These are phyloP conservation scores for Aleiodes leptofemur DNA, from an alignment of 2,888 invertebrate genomes.

Conservation along the genomic window DNA sequence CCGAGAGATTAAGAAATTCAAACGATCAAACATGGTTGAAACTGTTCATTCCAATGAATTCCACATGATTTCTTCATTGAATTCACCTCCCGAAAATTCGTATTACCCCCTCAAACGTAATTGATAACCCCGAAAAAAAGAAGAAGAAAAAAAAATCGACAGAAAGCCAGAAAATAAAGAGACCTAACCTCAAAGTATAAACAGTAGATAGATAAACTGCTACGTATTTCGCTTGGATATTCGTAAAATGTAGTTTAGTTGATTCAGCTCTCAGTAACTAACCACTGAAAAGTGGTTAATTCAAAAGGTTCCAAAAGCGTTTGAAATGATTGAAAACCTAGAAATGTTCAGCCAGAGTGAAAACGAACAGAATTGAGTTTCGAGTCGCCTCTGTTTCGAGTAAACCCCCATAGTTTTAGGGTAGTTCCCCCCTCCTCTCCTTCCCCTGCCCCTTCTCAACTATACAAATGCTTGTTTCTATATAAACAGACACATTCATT, in stretches of 20 bases:
- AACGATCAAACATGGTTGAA: no score
- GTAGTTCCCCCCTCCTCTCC: not conserved
- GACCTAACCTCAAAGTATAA: no score
- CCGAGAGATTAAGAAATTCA: no score
- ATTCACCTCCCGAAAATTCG: not conserved
- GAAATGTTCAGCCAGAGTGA: conserved; percentile 23
- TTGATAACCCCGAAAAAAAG: not conserved
- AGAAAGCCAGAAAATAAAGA: no score
- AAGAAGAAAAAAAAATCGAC: not conserved
- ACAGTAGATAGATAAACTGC: no score
- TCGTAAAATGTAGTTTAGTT: conserved; percentile 17
- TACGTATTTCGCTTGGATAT: not conserved
- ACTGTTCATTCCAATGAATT: no score
- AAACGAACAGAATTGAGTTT: conserved; percentile 27
- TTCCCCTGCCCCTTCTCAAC: not conserved
- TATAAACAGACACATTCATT: no score
- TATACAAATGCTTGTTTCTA: conserved; percentile 1
- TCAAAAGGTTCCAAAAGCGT: conserved; percentile 24
- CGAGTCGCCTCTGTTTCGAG: conserved; percentile 8
- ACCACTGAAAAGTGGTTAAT: conserved; percentile 25
- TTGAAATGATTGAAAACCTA: not conserved
- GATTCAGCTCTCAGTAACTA: conserved; percentile 6
- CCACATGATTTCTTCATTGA: not conserved
- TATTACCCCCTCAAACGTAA: not conserved
- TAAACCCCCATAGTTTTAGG: conserved; percentile 12